Evolutionary conservation across 2,888 invertebrate species (phyloP).

Genomic region (Sturmia bella): DNA sequence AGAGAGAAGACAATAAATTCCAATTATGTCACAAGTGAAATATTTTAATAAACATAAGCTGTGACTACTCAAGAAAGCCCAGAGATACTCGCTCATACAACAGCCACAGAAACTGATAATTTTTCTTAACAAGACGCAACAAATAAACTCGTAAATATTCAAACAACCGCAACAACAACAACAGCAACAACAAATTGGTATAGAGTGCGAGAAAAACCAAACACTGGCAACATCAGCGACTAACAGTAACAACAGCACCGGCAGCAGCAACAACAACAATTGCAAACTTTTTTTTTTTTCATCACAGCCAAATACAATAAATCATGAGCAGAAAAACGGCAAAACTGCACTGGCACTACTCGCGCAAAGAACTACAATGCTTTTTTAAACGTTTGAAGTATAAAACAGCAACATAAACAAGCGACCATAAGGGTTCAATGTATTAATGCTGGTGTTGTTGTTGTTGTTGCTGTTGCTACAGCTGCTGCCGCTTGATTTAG

Average conservation of each 20-base stretch:
- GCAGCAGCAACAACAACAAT: constrained; percentile 42
- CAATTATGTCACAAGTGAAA: constrained; percentile 80
- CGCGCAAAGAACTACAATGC: constrained; percentile 50
- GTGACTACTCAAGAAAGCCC: constrained; percentile 70
- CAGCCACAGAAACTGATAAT: constrained; percentile 48
- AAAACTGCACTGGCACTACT: constrained; percentile 46
- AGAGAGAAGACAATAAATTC: constrained; percentile 75
- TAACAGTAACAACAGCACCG: constrained; percentile 46
- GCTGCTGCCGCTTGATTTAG: constrained; percentile 6
- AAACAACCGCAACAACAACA: constrained; percentile 56
- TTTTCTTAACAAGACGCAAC: constrained; percentile 68
- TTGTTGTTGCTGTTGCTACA: constrained; percentile 25
- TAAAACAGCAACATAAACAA: constrained; percentile 38
- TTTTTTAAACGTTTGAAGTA: constrained; percentile 64
- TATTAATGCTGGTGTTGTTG: constrained; percentile 39
- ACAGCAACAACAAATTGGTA: constrained; percentile 18
- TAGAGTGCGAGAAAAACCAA: too few species aligned
- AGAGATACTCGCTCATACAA: constrained; percentile 54
- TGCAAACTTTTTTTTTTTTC: constrained; percentile 41
- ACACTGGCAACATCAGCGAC: constrained; percentile 42
- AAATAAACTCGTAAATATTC: constrained; percentile 69
- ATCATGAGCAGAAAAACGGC: constrained; percentile 64
- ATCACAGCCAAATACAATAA: constrained; percentile 67
- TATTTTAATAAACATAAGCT: constrained; percentile 79
- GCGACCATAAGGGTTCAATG: constrained; percentile 57